Conservation (phyloP, 1,140 invertebrate species). For the Camponotus vicinus region DNA sequence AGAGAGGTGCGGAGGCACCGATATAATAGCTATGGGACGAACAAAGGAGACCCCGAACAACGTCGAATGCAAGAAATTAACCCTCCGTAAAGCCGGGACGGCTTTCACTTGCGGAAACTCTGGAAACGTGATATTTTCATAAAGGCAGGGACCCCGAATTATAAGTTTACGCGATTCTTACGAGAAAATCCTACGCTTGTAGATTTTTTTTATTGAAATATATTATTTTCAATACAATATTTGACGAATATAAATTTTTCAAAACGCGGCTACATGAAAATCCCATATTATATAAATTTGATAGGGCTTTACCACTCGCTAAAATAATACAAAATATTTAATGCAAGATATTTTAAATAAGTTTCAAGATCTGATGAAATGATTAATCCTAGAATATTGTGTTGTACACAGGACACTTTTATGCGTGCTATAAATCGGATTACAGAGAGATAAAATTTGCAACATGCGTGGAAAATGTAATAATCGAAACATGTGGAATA, state of each 20-base stretch:
- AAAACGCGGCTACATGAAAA: neutral
- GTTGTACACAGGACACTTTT: conserved; percentile 14
- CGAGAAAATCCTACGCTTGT: neutral
- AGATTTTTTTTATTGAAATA: neutral
- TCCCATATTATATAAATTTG: neutral
- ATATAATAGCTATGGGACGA: conserved; percentile 16
- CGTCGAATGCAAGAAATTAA: conserved; percentile 51
- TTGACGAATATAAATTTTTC: conserved; percentile 8
- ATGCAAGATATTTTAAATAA: conserved; percentile 6
- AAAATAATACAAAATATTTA: conserved; percentile 19
- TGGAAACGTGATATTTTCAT: conserved; percentile 27
- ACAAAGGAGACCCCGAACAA: conserved; percentile 8
- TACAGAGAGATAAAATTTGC: conserved; percentile 56
- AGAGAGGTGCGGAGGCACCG: neutral
- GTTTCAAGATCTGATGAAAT: conserved; percentile 29
- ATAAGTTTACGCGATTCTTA: neutral
- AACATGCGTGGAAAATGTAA: conserved; percentile 41
- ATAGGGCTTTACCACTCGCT: neutral
- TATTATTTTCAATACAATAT: neutral
- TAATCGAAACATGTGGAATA: conserved; percentile 53
- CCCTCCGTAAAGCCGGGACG: neutral
- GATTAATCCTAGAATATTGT: conserved; percentile 51
- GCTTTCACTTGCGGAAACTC: conserved; percentile 5
- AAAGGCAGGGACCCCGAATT: neutral
- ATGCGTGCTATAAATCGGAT: conserved; percentile 47